Conservation (phyloP, 2,797 vertebrate species). For the Coccyzus lansbergi region DNA sequence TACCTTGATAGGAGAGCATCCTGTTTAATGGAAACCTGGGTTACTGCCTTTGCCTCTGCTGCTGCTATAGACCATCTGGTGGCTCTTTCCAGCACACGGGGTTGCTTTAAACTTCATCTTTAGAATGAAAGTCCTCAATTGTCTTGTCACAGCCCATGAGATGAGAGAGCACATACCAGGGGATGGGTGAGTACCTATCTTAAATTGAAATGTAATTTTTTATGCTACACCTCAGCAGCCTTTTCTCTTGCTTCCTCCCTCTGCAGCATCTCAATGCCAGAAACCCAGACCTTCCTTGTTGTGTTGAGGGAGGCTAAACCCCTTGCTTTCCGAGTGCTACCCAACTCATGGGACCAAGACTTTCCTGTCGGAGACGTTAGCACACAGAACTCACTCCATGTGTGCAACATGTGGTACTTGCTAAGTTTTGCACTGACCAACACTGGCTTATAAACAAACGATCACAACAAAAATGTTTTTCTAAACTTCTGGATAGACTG, state of each 20-base stretch:
- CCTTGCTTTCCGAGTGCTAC: neutral
- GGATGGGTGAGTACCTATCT: neutral
- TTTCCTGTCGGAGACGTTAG: neutral
- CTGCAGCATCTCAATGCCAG: neutral
- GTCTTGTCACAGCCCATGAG: neutral
- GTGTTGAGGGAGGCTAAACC: neutral
- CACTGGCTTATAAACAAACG: neutral
- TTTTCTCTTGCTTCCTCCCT: neutral
- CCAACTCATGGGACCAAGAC: neutral
- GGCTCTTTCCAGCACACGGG: neutral
- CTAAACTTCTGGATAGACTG: neutral
- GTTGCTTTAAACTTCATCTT: neutral
- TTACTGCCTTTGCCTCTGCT: neutral
- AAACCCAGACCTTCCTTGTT: neutral
- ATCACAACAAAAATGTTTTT: neutral
- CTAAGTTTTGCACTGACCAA: neutral
- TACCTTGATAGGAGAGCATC: neutral
- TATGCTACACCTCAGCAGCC: neutral
- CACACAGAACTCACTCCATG: neutral
- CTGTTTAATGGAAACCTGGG: neutral
- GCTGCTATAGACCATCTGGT: neutral
- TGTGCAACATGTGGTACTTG: neutral
- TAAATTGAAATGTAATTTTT: neutral
- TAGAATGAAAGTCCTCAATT: neutral
- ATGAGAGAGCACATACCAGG: neutral